phyloP scores from a whole-genome alignment of 2,113 vertebrate genomes.

The Alaudala cheleensis region DNA sequence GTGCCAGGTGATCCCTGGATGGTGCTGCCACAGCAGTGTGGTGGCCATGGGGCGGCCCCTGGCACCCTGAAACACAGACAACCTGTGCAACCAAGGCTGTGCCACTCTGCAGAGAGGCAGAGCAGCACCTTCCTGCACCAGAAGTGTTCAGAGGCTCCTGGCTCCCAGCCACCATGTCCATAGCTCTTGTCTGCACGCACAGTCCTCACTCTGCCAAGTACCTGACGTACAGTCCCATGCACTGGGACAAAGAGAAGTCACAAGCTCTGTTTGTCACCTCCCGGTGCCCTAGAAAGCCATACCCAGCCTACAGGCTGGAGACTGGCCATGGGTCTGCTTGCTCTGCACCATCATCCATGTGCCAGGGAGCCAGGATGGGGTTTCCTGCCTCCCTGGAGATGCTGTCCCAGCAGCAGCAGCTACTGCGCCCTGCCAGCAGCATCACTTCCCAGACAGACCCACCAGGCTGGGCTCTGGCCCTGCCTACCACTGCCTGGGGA shows the following conservation, averaged over 20 bases:
- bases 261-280: slow-evolving; percentile 47
- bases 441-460: background rate
- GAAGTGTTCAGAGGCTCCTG: background rate
- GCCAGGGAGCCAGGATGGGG: background rate
- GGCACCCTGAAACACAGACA: background rate
- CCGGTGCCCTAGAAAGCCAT: background rate
- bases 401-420: background rate
- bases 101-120: background rate
- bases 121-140: background rate
- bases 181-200: slow-evolving; percentile 16
- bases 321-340: background rate
- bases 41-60: background rate
- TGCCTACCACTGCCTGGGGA: background rate
- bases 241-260: slow-evolving; percentile 42
- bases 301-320: background rate
- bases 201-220: slow-evolving; percentile 28
- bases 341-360: background rate
- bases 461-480: background rate
- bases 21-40: background rate
- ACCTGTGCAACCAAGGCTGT: background rate
- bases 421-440: background rate
- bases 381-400: background rate
- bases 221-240: slow-evolving; percentile 36
- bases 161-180: background rate
- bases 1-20: background rate